A percentile compares a stretch with the other conserved stretches of the same genome.
Evolutionary conservation across 2,797 vertebrate genomes (phyloP).

Genomic region (Limnodromus scolopaceus): DNA sequence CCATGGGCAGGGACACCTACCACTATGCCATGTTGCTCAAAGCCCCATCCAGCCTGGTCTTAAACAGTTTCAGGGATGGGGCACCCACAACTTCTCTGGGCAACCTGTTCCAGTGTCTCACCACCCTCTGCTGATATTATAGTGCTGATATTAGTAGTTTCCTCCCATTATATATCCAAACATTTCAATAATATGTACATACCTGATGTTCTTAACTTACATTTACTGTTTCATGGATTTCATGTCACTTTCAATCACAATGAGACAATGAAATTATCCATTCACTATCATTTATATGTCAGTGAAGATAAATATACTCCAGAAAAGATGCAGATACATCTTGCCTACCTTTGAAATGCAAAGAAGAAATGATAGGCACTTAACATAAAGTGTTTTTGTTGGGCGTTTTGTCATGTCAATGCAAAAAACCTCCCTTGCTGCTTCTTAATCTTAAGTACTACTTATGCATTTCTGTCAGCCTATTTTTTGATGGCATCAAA

Average conservation of each 20-base stretch:
- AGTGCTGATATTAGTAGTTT: background rate
- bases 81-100: background rate
- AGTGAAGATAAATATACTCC: background rate
- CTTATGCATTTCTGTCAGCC: background rate
- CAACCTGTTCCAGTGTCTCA: background rate
- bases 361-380: constrained; percentile 9
- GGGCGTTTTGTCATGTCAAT: background rate
- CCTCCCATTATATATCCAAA: background rate
- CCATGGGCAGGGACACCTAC: background rate
- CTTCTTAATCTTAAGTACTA: background rate
- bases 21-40: background rate
- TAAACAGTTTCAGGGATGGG: background rate
- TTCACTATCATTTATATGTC: constrained; percentile 15
- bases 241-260: background rate
- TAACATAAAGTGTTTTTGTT: constrained; percentile 1
- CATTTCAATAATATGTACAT: background rate
- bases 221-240: background rate
- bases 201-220: background rate
- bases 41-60: background rate
- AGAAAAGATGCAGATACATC: background rate
- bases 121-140: background rate
- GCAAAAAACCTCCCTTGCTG: background rate
- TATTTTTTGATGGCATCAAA: background rate
- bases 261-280: background rate
- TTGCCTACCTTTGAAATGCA: constrained; percentile 41